These are phyloP conservation scores for Gnathonemus longibarbis DNA, from an alignment of 2,113 vertebrate genomes.

Conservation along the genomic window DNA sequence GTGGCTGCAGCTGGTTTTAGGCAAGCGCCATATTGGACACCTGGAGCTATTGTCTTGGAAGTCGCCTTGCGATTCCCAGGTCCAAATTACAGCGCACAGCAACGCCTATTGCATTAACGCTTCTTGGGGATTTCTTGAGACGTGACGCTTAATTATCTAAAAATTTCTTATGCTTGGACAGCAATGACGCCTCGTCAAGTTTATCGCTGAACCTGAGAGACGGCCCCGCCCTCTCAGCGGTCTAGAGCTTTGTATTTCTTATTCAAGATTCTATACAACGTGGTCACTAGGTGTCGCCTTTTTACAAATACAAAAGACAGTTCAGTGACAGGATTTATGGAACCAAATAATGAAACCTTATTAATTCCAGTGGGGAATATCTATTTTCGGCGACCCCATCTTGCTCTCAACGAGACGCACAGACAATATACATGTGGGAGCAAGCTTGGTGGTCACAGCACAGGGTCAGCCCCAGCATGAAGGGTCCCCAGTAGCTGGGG, in stretches of 20 bases:
- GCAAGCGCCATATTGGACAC: not conserved
- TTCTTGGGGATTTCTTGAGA: not conserved
- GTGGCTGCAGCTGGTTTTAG: not conserved
- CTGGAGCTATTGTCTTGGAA: not conserved
- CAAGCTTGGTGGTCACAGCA: not conserved
- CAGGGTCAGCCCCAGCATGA: not conserved
- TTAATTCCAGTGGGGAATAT: not conserved
- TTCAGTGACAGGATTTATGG: not conserved
- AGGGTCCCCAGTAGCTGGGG: not conserved
- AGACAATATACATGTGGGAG: not conserved
- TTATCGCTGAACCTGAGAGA: not conserved
- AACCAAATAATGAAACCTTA: not conserved
- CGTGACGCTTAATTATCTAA: not conserved
- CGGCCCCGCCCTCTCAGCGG: not conserved
- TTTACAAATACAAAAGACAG: not conserved
- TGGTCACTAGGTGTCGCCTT: not conserved
- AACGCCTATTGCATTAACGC: not conserved
- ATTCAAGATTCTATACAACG: not conserved
- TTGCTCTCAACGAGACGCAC: not conserved
- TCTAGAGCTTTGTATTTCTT: not conserved
- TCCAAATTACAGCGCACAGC: not conserved
- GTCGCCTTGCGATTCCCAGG: not conserved
- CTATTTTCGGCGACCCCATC: not conserved
- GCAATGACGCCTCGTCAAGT: not conserved
- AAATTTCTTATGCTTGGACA: not conserved